Conservation (phyloP, 2,797 vertebrate species). For the Ispidina picta region DNA sequence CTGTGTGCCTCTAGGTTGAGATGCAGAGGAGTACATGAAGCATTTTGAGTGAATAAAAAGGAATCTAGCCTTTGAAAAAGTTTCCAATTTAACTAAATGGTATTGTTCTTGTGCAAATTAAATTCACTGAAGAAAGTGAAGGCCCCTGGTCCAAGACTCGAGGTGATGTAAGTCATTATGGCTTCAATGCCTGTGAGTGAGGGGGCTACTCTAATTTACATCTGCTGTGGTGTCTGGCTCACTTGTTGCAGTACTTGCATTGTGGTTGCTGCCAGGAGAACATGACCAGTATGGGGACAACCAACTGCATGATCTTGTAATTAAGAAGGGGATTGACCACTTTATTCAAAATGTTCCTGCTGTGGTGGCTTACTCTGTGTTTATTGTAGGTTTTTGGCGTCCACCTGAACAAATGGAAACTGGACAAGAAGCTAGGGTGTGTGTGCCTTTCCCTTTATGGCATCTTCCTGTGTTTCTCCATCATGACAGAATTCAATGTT, state of each 20-base stretch:
- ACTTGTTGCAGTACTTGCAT: not conserved
- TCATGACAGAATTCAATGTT: slow-evolving; percentile 98
- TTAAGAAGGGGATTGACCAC: not conserved
- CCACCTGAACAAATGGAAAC: slow-evolving; percentile 94
- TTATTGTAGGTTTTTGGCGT: slow-evolving; percentile 89
- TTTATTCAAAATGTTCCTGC: not conserved
- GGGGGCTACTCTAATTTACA: not conserved
- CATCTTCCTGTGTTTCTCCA: slow-evolving; percentile 96
- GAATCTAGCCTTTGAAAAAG: not conserved
- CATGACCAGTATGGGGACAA: not conserved
- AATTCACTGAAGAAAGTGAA: not conserved
- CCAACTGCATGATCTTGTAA: not conserved
- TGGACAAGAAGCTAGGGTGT: slow-evolving; percentile 91
- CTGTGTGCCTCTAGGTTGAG: not conserved
- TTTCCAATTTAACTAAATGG: not conserved
- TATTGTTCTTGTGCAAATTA: not conserved
- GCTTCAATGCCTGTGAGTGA: fast-evolving
- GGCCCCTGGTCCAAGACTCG: not conserved
- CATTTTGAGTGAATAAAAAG: not conserved
- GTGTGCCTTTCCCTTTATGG: slow-evolving; percentile 90
- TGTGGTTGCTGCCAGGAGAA: not conserved
- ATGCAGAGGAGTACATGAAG: not conserved
- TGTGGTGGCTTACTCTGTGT: slow-evolving; percentile 32
- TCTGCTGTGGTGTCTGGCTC: not conserved
- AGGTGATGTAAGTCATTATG: not conserved